Evolutionary conservation across 2,888 invertebrate species (phyloP), one percentile per base, ranked within the genome.

Genomic region (Xestia rhomboidea): DNA sequence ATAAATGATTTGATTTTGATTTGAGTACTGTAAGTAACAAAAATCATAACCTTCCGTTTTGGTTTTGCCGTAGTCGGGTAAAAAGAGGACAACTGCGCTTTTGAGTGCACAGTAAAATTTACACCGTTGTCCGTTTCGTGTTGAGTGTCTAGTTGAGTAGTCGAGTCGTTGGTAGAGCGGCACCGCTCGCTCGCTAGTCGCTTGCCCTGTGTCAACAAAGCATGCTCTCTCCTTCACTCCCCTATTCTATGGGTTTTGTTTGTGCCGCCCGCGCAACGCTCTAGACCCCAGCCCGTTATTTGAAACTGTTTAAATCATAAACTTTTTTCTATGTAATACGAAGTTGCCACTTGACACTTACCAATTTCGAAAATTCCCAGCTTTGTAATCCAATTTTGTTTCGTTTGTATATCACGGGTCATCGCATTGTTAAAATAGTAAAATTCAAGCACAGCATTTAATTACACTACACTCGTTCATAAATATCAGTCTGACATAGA

Each of bases 191-290:
- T 78, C 77, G 88, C 86, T 83, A 87, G 87, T 87, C 91, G 93
- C 93, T 93, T 90, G 93, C 90, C 90, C 90, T 91, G 93, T 94
- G 94, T 95, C 95, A 96, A 96, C 95, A 96, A 94, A 93, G 92
- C 82, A 91, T 93, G 93, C 94, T 93, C 94, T 94, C 94, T 94
- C 94, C 92, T 93, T 93, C 93, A 86, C 93, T 94, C 94, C 94
- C 95, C 92, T 93, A 92, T 91, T 91, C 91, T 84, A 83, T 80
- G 82, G 90, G 92, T 94, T 94, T 95, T 94, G 94, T 95, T 93
- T 92, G 91, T 90, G 84, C 91, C 92, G 91, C 92, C 92, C 92
- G 89, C 91, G 90, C 92, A 90, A 90, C 87, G 88, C 89, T 82
- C 81, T 68, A 69, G 76, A 81, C 82, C 87, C 86, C 88, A 90